Conservation (phyloP, 2,113 vertebrate species). For the Chaetura pelagica region DNA sequence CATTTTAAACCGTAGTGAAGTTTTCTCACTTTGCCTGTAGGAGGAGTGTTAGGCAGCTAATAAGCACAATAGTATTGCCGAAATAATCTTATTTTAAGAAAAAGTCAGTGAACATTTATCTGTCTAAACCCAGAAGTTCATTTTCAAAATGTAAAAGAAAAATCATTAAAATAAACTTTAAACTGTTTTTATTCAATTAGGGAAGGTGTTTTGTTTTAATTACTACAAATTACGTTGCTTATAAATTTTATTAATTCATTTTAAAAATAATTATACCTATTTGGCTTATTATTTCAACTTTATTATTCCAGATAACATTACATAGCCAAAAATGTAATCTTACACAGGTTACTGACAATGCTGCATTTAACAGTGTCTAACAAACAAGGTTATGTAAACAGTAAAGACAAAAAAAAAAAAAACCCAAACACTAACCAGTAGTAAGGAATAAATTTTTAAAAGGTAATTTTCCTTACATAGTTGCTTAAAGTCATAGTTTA, state of each 20-base stretch:
- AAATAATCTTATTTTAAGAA: neutral
- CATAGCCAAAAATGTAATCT: neutral
- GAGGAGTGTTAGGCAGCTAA: slow-evolving; percentile 75
- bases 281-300: neutral
- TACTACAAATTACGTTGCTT: neutral
- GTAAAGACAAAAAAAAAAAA: neutral
- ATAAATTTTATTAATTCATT: neutral
- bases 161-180: neutral
- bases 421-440: neutral
- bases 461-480: neutral
- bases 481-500: neutral
- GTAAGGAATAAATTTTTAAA: neutral
- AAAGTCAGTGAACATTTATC: neutral
- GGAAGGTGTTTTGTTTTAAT: neutral
- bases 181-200: neutral
- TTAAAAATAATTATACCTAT: neutral
- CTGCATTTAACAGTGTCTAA: neutral
- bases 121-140: neutral
- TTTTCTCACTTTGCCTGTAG: slow-evolving; percentile 75
- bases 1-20: slow-evolving; percentile 36
- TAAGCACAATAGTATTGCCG: neutral
- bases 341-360: neutral
- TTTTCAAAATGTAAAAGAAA: neutral
- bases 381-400: neutral
- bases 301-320: neutral